Conservation (phyloP, 2,888 invertebrate genomes). For the Hololepta plana region DNA sequence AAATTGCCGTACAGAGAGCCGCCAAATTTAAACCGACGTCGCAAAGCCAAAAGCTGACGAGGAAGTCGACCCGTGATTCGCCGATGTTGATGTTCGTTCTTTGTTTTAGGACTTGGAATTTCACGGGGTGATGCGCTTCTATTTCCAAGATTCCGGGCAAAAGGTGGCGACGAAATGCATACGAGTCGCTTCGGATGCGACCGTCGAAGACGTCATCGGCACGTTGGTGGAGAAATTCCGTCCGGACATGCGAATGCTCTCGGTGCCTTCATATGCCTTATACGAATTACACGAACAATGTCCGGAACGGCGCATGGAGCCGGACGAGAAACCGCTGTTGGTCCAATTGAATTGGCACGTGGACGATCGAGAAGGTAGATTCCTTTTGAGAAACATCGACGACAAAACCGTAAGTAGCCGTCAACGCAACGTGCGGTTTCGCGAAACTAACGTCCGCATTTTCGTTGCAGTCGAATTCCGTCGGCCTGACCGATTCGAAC, state of each 20-base stretch:
- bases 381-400: slow-evolving; percentile 78
- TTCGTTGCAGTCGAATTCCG: slow-evolving; percentile 36
- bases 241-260: slow-evolving; percentile 95
- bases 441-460: slow-evolving; percentile 6
- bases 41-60: no score
- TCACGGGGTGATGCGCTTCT: slow-evolving; percentile 99
- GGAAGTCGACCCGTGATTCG: no score
- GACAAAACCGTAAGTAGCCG: slow-evolving; percentile 54
- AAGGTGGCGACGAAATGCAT: slow-evolving; percentile 99
- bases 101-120: slow-evolving; percentile 84
- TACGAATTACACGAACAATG: slow-evolving; percentile 51
- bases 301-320: slow-evolving; percentile 70
- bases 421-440: slow-evolving; percentile 2
- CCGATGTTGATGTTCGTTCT: no score
- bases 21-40: no score
- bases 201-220: slow-evolving; percentile 88
- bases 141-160: slow-evolving; percentile 97
- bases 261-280: slow-evolving; percentile 53
- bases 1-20: no score
- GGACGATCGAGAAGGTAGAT: slow-evolving; percentile 94
- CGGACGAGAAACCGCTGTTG: slow-evolving; percentile 85
- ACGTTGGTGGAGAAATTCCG: slow-evolving; percentile 97
- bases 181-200: slow-evolving; percentile 91
- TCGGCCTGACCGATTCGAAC: slow-evolving; percentile 54
- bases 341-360: slow-evolving; percentile 99